A percentile compares a stretch with the other conserved stretches of the same genome.
Conservation (phyloP, 2,888 invertebrate genomes). For the Malthinus flaveolus region DNA sequence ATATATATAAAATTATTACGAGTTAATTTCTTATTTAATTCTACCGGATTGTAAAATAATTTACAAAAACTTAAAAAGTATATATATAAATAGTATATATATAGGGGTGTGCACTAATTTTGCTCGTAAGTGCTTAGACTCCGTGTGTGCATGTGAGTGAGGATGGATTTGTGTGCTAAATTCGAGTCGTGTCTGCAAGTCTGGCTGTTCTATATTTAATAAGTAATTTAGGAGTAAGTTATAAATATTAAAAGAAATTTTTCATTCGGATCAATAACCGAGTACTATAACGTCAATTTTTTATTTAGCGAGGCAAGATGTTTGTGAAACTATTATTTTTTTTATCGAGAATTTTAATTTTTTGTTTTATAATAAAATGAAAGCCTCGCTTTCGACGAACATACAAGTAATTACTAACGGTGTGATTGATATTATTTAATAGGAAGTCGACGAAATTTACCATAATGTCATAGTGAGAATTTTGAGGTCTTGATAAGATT, state of each 20-base stretch:
- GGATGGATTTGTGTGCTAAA: slow-evolving; percentile 33
- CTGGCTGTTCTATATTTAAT: slow-evolving; percentile 52
- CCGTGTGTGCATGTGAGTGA: slow-evolving; percentile 28
- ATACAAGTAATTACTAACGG: too few relatives aligned
- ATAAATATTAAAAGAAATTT: slow-evolving; percentile 25
- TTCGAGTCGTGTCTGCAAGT: slow-evolving; percentile 47
- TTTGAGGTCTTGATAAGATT: too few relatives aligned
- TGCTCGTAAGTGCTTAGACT: slow-evolving; percentile 33
- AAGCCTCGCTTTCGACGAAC: too few relatives aligned
- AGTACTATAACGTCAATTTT: slow-evolving; percentile 30
- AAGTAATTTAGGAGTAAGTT: slow-evolving; percentile 38
- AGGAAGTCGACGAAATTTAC: too few relatives aligned
- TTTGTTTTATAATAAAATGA: too few relatives aligned
- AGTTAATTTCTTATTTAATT: slow-evolving; percentile 29
- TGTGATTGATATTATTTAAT: too few relatives aligned
- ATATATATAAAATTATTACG: slow-evolving; percentile 21
- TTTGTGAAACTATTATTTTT: neutral
- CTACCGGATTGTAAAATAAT: slow-evolving; percentile 26
- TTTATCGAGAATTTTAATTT: too few relatives aligned
- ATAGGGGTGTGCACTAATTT: slow-evolving; percentile 31
- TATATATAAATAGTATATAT: slow-evolving; percentile 7
- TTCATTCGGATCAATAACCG: slow-evolving; percentile 35
- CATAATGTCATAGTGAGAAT: too few relatives aligned
- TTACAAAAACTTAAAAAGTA: slow-evolving; percentile 30
- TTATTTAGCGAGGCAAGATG: slow-evolving; percentile 9